Percentiles rank a stretch among this genome's conserved stretches.
phyloP scores from a whole-genome alignment of 2,888 invertebrate genomes.

The Geotrupes spiniger region DNA sequence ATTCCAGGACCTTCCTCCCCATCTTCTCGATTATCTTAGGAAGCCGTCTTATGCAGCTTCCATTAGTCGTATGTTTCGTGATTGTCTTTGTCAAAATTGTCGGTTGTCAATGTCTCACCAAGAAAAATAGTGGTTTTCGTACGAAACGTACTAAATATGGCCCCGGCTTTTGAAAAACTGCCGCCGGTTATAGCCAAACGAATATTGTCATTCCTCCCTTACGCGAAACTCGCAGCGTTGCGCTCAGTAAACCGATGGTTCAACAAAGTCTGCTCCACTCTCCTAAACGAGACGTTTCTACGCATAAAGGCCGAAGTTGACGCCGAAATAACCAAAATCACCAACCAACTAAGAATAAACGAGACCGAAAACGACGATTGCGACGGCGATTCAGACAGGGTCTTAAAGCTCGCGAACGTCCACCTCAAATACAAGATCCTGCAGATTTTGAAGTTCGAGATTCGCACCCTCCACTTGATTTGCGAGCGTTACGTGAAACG shows the following conservation, averaged over 20 bases:
- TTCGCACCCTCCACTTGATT: slow-evolving; percentile 14
- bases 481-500: slow-evolving; percentile 21
- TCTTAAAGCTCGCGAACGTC: neutral
- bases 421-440: slow-evolving; percentile 19
- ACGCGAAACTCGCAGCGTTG: slow-evolving; percentile 5
- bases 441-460: slow-evolving; percentile 18
- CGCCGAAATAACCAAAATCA: slow-evolving; percentile 9
- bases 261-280: slow-evolving; percentile 7
- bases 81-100: slow-evolving; percentile 13
- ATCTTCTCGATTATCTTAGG: too few species aligned
- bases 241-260: slow-evolving; percentile 8
- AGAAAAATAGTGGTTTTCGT: slow-evolving; percentile 6
- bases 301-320: slow-evolving; percentile 12
- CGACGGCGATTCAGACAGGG: slow-evolving; percentile 7
- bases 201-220: slow-evolving; percentile 11
- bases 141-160: neutral
- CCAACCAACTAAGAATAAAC: slow-evolving; percentile 6
- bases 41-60: too few species aligned
- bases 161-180: slow-evolving; percentile 11
- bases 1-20: too few species aligned
- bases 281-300: slow-evolving; percentile 14
- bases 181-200: slow-evolving; percentile 1
- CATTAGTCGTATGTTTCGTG: neutral
- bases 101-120: neutral
- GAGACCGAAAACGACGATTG: neutral